Evolutionary conservation across 2,113 vertebrate genomes (phyloP), one percentile per base, ranked within the genome.

Genomic region (Eurystomus gularis): DNA sequence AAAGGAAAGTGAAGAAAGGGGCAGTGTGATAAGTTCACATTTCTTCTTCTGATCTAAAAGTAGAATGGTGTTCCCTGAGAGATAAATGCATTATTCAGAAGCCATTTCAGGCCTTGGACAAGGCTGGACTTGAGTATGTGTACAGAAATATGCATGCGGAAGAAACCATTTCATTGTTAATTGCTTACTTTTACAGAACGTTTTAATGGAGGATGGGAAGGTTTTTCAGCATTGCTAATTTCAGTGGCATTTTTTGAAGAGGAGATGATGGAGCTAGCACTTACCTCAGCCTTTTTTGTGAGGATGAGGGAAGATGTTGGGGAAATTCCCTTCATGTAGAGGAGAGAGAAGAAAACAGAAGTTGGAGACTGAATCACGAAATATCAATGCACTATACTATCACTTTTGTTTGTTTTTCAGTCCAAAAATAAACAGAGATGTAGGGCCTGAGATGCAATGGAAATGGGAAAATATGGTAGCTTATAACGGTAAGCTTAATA

Each of bases 71-170:
- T 72, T 95, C 88, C 80, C 90, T 76, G 35, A 58, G 82, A 93
- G 91, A 73, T 21, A 84, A 94, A 96, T 92, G 46, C 51, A 92
- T 94, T 78, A 96, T 84, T 96, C 89, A 96, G 77, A 70, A 94
- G 55, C 55, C 55, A 39, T 89, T 95, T 89, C 81, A 82, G 93
- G 55, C 72, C 46, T 51, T 76, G 65, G 52, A 35, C 55, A 79
- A 75, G 33, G 52, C 65, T 78, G 86, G 77, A 71, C 80, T 64
- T 60, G 29, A 82, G 66, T 21, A 51, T 25, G 33, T 26, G 20
- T 28, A 7, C 3, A 78, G 55, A 73, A 88, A 9, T 3, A 25
- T 29, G 17, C 19, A 33, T 7, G 28, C 4, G 68, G 72, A 83
- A 78, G 33, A 60, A 94, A 71, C 39, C 7, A 40, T 60, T 88